phyloP scores from a whole-genome alignment of 2,888 invertebrate species.

The Dryomyza anilis region DNA sequence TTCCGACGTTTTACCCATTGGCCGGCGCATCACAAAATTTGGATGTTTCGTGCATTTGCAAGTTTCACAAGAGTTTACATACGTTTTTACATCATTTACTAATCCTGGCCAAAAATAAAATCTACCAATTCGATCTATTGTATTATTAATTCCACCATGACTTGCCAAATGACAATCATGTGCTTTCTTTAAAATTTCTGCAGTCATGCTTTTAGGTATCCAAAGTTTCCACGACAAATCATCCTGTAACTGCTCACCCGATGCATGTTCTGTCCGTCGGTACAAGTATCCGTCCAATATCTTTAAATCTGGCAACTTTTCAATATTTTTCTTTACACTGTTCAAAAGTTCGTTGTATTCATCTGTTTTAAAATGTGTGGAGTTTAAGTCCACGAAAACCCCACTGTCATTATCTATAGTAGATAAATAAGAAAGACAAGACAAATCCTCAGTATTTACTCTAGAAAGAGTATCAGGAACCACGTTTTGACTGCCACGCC shows the following conservation, averaged over 20 bases:
- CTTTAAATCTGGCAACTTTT: background rate
- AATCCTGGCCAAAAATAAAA: too few species aligned
- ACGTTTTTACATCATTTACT: too few species aligned
- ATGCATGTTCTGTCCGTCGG: too few species aligned
- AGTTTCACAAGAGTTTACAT: background rate
- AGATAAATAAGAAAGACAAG: too few species aligned
- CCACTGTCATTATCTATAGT: background rate
- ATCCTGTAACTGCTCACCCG: too few species aligned
- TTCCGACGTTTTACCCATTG: slow-evolving; percentile 21
- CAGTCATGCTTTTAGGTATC: background rate
- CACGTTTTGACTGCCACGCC: background rate
- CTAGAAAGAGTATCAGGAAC: background rate
- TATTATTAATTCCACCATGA: slow-evolving; percentile 17
- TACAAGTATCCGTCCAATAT: background rate
- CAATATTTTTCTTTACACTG: too few species aligned
- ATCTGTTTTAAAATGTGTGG: background rate
- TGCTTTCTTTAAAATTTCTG: background rate
- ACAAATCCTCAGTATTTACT: background rate
- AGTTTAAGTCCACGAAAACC: slow-evolving; percentile 1
- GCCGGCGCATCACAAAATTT: background rate
- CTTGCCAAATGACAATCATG: slow-evolving; percentile 1
- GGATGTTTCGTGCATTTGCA: too few species aligned
- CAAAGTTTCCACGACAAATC: background rate
- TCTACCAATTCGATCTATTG: background rate
- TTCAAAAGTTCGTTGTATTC: background rate